Conservation (phyloP, 2,797 vertebrate genomes). For the Phrynocephalus guinanensis region DNA sequence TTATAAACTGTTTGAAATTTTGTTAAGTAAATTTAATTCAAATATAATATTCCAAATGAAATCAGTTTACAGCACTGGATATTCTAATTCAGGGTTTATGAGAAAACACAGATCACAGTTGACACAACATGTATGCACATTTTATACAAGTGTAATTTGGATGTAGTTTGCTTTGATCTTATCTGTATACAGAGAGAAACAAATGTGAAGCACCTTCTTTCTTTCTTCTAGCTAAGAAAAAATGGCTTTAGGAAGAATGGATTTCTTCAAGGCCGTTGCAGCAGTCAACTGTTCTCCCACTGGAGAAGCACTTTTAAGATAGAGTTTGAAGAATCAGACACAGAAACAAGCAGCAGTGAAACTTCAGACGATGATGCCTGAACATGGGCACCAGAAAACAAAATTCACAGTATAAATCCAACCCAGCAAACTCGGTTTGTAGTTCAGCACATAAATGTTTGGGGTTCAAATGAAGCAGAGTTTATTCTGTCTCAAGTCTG, state of each 20-base stretch:
- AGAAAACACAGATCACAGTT: too few species aligned
- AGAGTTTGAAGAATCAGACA: conserved; percentile 91
- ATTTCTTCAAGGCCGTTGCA: conserved; percentile 87
- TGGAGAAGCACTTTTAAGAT: conserved; percentile 94
- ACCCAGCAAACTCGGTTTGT: conserved; percentile 79
- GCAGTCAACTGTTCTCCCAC: conserved; percentile 89
- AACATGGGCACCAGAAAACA: conserved; percentile 67
- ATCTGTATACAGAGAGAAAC: not conserved
- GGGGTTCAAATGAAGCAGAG: conserved; percentile 78
- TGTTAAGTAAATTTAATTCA: too few species aligned
- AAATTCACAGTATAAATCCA: conserved; percentile 72
- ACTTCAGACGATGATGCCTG: conserved; percentile 93
- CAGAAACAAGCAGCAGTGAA: conserved; percentile 97
- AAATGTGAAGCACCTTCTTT: conserved; percentile 39
- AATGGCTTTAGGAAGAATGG: conserved; percentile 93
- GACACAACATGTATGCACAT: too few species aligned
- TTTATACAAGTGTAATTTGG: too few species aligned
- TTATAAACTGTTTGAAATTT: too few species aligned
- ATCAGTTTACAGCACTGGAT: too few species aligned
- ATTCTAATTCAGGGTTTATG: too few species aligned
- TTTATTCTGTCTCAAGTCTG: conserved; percentile 77
- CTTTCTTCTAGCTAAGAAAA: conserved; percentile 87
- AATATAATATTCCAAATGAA: too few species aligned
- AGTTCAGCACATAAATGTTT: conserved; percentile 74
- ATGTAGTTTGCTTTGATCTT: not conserved